phyloP scores from a whole-genome alignment of 2,888 invertebrate species.

The Stomorhina lunata region DNA sequence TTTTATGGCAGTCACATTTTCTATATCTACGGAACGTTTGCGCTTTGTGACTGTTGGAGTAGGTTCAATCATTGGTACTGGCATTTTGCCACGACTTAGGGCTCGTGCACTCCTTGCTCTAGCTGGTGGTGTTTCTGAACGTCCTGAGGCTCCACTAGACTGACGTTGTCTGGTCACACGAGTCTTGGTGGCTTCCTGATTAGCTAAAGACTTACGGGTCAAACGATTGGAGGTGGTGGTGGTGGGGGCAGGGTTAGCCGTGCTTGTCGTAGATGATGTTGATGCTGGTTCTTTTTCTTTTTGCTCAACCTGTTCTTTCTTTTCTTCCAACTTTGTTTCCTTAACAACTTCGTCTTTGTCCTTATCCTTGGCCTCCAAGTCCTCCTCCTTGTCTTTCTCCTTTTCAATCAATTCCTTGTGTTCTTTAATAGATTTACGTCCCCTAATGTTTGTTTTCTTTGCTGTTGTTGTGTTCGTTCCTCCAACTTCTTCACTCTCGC shows the following conservation, averaged over 20 bases:
- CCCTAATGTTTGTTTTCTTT: conserved; percentile 68
- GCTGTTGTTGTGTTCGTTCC: neutral
- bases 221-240: conserved; percentile 71
- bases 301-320: conserved; percentile 42
- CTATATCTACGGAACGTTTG: conserved; percentile 73
- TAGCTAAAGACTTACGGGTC: conserved; percentile 76
- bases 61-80: conserved; percentile 66
- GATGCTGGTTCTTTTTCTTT: conserved; percentile 61
- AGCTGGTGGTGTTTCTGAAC: conserved; percentile 70
- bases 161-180: conserved; percentile 76
- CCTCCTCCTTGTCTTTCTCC: conserved; percentile 68
- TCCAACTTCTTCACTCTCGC: conserved; percentile 67
- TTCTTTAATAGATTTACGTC: conserved; percentile 75
- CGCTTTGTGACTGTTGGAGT: conserved; percentile 69
- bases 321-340: conserved; percentile 28
- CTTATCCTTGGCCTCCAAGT: conserved; percentile 36
- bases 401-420: conserved; percentile 67
- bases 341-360: conserved; percentile 33
- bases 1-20: conserved; percentile 48
- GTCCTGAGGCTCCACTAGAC: conserved; percentile 56
- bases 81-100: conserved; percentile 62
- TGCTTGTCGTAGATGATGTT: conserved; percentile 43
- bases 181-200: conserved; percentile 73
- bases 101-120: conserved; percentile 63
- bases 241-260: conserved; percentile 46